These are phyloP conservation scores for Drosophila demipolita DNA, from an alignment of 2,888 invertebrate genomes.

Conservation along the genomic window DNA sequence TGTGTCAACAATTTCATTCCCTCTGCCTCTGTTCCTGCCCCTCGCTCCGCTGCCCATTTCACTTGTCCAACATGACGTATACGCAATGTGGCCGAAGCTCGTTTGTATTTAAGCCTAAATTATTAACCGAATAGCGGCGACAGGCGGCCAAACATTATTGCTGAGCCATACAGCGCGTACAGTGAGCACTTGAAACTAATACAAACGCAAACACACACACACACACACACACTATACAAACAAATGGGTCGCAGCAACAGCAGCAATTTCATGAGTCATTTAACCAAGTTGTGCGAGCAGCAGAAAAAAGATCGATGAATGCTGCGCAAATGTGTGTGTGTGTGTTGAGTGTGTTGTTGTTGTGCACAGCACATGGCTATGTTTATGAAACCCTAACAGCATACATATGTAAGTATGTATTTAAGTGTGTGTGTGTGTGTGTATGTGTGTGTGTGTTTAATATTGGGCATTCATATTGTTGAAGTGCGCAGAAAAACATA, in stretches of 20 bases:
- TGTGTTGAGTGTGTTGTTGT: constrained; percentile 28
- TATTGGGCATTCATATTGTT: constrained; percentile 64
- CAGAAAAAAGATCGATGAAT: constrained; percentile 73
- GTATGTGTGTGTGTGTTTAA: constrained; percentile 23
- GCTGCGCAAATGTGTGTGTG: constrained; percentile 28
- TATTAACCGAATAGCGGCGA: constrained; percentile 65
- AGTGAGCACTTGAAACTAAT: constrained; percentile 73
- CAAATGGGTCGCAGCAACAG: constrained; percentile 67
- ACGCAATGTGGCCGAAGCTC: constrained; percentile 61
- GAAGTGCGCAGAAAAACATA: constrained; percentile 74
- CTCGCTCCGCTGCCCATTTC: constrained; percentile 1
- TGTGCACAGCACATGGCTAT: constrained; percentile 69
- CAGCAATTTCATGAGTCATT: constrained; percentile 80
- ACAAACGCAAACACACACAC: constrained; percentile 36
- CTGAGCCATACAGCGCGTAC: constrained; percentile 67
- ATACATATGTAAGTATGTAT: constrained; percentile 11
- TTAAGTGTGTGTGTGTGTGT: constrained; percentile 21
- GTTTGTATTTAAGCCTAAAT: constrained; percentile 77
- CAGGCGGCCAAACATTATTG: constrained; percentile 68
- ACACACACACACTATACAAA: constrained; percentile 44
- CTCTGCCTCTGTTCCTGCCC: background rate
- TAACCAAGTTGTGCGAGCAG: constrained; percentile 67
- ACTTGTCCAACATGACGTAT: constrained; percentile 67
- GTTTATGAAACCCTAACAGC: constrained; percentile 60
- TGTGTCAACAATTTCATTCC: constrained; percentile 65